Evolutionary conservation across 2,888 invertebrate species (phyloP), one percentile per base, ranked within the genome.

Genomic region (Lasius fuliginosus): DNA sequence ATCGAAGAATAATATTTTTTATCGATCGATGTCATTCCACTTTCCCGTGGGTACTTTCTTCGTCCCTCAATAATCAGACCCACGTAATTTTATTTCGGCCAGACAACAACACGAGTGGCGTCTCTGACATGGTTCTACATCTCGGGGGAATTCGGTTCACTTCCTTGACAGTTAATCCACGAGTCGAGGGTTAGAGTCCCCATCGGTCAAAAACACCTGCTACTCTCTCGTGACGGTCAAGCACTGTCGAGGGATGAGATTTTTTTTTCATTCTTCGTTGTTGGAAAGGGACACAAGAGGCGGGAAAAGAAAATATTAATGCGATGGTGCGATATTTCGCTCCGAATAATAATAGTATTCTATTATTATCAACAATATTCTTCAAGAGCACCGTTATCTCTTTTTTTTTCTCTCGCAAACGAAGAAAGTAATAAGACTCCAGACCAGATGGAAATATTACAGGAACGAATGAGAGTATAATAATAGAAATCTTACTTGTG

Each of bases 81-180:
- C 11, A n/a, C 33, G 18, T 81, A 74, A 60, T 62, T 81, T 81
- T 75, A 81, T 81, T 60, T 60, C 46, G 18, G 23, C 1, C 23
- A 11, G 18, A 75, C 58, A 33, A 36, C 58, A 58, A 79, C 58
- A 46, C 58, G 30, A 5, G 23, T 71, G 73, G 58, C 56, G 27
- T 74, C 74, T 74, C 79, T 74, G 46, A 81, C 79, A 60, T 23
- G 23, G 58, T 74, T 79, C 53, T 53, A 77, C 79, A 33, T 73
- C 42, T 46, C 46, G 33, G 12, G 30, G 46, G 27, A 46, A 36
- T 27, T 12, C 27, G 58, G 30, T n/a, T 42, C 23, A 56, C 77
- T 77, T 71, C 71, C 30, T 49, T 36, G 36, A 71, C 46, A 46
- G 36, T 75, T 81, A 60, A 60, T 60, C 46, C 60, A 6, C 23